Evolutionary conservation across 2,888 invertebrate species (phyloP).

Genomic region (Agrotis ipsilon): DNA sequence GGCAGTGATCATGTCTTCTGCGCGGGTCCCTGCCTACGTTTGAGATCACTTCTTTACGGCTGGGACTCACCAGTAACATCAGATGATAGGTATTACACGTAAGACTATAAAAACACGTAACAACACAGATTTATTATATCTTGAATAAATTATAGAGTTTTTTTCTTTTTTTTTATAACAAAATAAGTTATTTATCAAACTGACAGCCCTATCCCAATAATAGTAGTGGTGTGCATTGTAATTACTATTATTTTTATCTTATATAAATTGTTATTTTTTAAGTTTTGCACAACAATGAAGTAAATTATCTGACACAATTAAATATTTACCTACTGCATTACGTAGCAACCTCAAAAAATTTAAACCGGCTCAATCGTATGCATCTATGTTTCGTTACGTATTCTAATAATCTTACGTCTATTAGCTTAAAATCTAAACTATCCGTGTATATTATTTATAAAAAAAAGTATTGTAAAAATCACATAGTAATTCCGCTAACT

Average conservation of each 20-base stretch:
- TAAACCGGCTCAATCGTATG: constrained; percentile 60
- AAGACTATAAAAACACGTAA: constrained; percentile 69
- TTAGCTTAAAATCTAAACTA: constrained; percentile 74
- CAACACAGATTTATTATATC: constrained; percentile 55
- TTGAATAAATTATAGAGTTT: constrained; percentile 64
- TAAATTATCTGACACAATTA: constrained; percentile 27
- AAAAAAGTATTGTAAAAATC: constrained; percentile 83
- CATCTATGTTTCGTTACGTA: constrained; percentile 65
- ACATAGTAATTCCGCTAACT: constrained; percentile 89
- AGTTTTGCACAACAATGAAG: constrained; percentile 12
- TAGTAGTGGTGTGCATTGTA: constrained; percentile 36
- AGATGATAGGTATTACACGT: constrained; percentile 64
- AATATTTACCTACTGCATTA: constrained; percentile 43
- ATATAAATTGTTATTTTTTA: neutral
- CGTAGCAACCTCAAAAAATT: constrained; percentile 23
- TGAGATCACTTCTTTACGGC: constrained; percentile 88
- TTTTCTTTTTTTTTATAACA: constrained; percentile 37
- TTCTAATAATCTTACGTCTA: constrained; percentile 66
- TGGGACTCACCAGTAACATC: constrained; percentile 70
- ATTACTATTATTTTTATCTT: neutral
- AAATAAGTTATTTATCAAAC: constrained; percentile 22
- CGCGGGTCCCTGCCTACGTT: constrained; percentile 73
- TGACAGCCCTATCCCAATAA: constrained; percentile 41
- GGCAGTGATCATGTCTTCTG: constrained; percentile 79
- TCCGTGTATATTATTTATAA: constrained; percentile 79